These are phyloP conservation scores for Penaeus japonicus DNA, from an alignment of 1,140 invertebrate species.

Conservation along the genomic window DNA sequence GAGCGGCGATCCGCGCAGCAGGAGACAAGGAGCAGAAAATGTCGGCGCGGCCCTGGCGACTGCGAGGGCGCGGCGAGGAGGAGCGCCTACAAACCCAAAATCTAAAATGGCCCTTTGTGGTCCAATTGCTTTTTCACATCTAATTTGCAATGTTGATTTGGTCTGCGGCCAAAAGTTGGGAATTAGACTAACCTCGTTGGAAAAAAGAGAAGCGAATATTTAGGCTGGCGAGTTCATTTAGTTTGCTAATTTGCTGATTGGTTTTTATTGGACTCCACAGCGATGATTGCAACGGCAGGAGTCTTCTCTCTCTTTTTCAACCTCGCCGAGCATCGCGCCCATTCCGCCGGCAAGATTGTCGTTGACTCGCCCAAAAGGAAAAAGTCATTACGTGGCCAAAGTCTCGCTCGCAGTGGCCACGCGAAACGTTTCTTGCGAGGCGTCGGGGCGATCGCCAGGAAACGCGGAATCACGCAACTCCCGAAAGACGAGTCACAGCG, in stretches of 20 bases:
- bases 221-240: conserved; percentile 37
- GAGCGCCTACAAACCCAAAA: background rate
- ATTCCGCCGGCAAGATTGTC: too few species aligned
- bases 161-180: conserved; percentile 50
- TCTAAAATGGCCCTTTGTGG: conserved; percentile 53
- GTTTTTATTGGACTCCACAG: conserved; percentile 18
- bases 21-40: background rate
- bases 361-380: too few species aligned
- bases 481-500: background rate
- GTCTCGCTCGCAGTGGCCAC: too few species aligned
- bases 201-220: background rate
- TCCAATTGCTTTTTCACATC: conserved; percentile 56
- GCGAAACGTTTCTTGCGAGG: too few species aligned
- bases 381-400: too few species aligned
- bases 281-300: background rate
- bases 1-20: background rate
- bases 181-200: conserved; percentile 52
- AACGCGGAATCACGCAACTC: background rate
- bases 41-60: too few species aligned
- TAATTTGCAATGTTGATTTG: conserved; percentile 57
- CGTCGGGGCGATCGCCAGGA: background rate
- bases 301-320: too few species aligned
- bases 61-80: background rate
- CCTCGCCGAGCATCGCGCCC: too few species aligned
- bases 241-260: conserved; percentile 50